These are phyloP conservation scores for Neodiprion pinetum DNA, from an alignment of 1,140 invertebrate species.

Conservation along the genomic window DNA sequence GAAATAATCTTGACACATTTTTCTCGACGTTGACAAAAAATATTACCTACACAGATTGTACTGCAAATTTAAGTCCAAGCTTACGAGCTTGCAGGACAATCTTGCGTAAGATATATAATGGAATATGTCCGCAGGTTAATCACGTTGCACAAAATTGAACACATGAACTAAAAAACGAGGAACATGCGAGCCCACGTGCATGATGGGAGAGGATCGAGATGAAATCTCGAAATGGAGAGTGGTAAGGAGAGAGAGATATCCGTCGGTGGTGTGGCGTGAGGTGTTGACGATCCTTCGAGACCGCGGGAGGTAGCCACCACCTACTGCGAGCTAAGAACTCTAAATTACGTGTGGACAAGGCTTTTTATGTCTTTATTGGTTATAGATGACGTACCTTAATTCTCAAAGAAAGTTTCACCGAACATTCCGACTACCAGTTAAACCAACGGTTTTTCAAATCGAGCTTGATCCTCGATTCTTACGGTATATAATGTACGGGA, in stretches of 20 bases:
- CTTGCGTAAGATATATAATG: neutral
- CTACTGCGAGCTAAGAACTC: slow-evolving; percentile 55
- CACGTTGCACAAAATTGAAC: neutral
- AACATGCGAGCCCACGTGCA: neutral
- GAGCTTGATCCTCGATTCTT: neutral
- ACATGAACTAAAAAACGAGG: slow-evolving; percentile 9
- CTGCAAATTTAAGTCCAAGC: neutral
- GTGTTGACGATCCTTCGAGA: slow-evolving; percentile 29
- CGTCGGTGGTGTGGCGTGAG: slow-evolving; percentile 19
- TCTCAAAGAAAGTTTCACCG: neutral
- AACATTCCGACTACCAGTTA: neutral
- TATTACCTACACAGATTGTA: too few relatives aligned
- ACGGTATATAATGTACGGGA: too few relatives aligned
- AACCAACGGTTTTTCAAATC: neutral
- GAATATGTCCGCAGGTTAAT: too few relatives aligned
- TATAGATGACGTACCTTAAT: slow-evolving; percentile 32
- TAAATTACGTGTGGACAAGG: slow-evolving; percentile 59
- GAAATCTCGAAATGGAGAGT: slow-evolving; percentile 10
- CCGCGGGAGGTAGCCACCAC: slow-evolving; percentile 54
- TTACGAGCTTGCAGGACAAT: neutral
- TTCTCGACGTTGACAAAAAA: too few relatives aligned
- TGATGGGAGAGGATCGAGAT: slow-evolving; percentile 11
- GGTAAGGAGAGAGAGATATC: slow-evolving; percentile 5
- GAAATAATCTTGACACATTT: too few relatives aligned
- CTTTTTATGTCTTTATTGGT: slow-evolving; percentile 55